Conservation (phyloP, 2,797 vertebrate species). For the Pogonophryne albipinna region DNA sequence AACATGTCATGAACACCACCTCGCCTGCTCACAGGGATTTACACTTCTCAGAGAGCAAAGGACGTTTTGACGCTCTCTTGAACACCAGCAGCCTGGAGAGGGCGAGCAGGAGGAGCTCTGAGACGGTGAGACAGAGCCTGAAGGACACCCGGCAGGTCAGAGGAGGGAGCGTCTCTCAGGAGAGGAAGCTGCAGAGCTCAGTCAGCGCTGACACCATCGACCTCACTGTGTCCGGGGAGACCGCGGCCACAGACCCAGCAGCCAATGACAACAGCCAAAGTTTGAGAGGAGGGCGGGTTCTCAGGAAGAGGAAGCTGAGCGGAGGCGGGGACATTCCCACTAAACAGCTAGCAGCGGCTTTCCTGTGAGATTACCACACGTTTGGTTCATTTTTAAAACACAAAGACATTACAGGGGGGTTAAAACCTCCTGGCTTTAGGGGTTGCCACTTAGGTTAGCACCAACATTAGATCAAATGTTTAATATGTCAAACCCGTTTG, state of each 20-base stretch:
- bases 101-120: constrained; percentile 40
- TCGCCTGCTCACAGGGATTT: constrained; percentile 57
- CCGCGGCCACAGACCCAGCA: constrained; percentile 19
- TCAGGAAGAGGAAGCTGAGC: constrained; percentile 79
- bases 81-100: constrained; percentile 38
- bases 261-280: constrained; percentile 58
- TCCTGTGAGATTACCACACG: constrained; percentile 63
- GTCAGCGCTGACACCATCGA: constrained; percentile 61
- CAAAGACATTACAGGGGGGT: background rate
- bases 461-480: background rate
- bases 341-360: constrained; percentile 59
- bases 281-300: constrained; percentile 37
- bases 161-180: constrained; percentile 47
- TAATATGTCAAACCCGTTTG: background rate
- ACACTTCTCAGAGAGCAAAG: constrained; percentile 43
- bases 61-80: constrained; percentile 16
- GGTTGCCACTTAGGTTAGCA: background rate
- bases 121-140: constrained; percentile 40
- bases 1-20: constrained; percentile 42
- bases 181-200: constrained; percentile 43
- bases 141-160: constrained; percentile 37
- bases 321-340: constrained; percentile 63
- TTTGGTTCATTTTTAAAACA: background rate
- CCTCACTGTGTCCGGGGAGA: constrained; percentile 58
- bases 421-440: background rate